Evolutionary conservation across 2,113 vertebrate species (phyloP).

Genomic region (Numenius arquata): DNA sequence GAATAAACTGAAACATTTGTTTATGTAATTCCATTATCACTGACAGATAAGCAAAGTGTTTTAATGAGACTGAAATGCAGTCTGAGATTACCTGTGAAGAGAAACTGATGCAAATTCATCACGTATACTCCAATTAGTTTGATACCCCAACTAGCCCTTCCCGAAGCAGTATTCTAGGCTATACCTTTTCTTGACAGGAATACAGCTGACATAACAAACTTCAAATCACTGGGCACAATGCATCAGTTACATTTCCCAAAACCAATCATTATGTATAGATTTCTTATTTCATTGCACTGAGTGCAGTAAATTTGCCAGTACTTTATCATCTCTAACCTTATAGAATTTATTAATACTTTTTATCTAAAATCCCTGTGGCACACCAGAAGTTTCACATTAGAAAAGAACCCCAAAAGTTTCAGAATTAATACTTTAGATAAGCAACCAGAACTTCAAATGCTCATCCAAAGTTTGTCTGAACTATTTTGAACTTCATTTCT

Average conservation of each 20-base stretch:
- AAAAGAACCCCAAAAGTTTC: background rate
- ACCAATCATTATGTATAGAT: background rate
- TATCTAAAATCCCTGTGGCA: background rate
- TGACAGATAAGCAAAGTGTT: background rate
- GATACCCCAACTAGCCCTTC: background rate
- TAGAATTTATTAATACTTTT: background rate
- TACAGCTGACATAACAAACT: background rate
- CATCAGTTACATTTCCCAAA: background rate
- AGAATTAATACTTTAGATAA: background rate
- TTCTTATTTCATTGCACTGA: background rate
- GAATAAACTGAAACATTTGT: background rate
- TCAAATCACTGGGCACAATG: background rate
- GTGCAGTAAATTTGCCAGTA: background rate
- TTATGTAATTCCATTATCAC: background rate
- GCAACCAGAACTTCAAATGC: background rate
- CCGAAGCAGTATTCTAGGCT: background rate
- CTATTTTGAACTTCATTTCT: background rate
- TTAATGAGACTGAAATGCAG: background rate
- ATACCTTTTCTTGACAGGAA: background rate
- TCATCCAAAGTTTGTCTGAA: background rate
- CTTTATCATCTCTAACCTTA: background rate
- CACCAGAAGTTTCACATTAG: background rate
- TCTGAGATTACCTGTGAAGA: background rate
- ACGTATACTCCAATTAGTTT: background rate
- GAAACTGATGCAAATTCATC: background rate